Conservation (phyloP, 2,113 vertebrate species). For the Saguinus imperator region DNA sequence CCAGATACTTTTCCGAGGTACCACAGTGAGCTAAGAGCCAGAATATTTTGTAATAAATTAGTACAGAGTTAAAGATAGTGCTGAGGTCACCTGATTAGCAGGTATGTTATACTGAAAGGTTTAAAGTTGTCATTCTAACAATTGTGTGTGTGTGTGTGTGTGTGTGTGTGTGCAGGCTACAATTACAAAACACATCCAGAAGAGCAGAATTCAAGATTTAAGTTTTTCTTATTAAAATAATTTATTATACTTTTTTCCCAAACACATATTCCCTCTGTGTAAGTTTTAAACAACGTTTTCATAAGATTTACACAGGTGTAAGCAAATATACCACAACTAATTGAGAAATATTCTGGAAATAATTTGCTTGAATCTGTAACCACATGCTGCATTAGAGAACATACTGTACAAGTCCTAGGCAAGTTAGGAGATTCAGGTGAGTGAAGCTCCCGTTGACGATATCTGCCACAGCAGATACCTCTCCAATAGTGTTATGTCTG, state of each 20-base stretch:
- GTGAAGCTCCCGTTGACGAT: neutral
- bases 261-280: neutral
- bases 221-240: neutral
- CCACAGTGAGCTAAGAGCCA: neutral
- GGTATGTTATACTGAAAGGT: neutral
- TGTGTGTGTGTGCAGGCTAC: neutral
- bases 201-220: neutral
- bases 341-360: neutral
- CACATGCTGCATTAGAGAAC: neutral
- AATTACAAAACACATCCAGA: neutral
- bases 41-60: neutral
- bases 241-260: neutral
- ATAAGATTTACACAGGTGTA: neutral
- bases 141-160: neutral
- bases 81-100: neutral
- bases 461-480: rapidly evolving
- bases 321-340: neutral
- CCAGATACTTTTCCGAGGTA: neutral
- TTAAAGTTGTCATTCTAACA: neutral
- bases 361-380: neutral
- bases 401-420: too few species aligned
- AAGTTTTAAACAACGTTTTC: neutral
- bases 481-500: too few species aligned
- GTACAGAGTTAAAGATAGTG: neutral
- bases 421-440: neutral